phyloP scores from a whole-genome alignment of 1,140 invertebrate species.

The Phymastichus coffea region DNA sequence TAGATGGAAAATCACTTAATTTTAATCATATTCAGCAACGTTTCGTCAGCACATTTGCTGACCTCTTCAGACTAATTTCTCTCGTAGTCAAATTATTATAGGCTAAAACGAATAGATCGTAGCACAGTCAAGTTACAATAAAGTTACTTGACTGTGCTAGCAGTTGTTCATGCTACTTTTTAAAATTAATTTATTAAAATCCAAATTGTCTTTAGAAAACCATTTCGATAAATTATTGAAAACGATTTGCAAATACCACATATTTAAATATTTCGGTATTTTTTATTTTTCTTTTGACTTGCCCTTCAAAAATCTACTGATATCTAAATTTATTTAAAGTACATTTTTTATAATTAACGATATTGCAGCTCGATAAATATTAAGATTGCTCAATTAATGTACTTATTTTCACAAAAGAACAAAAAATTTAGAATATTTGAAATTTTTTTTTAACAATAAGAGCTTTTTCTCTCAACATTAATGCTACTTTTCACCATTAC shows the following conservation, averaged over 20 bases:
- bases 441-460: background rate
- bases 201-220: background rate
- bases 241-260: slow-evolving; percentile 20
- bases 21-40: too few species aligned
- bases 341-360: slow-evolving; percentile 6
- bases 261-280: slow-evolving; percentile 23
- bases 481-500: slow-evolving; percentile 21
- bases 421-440: slow-evolving; percentile 11
- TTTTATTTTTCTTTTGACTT: slow-evolving; percentile 11
- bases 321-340: background rate
- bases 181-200: background rate
- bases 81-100: too few species aligned
- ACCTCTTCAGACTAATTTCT: too few species aligned
- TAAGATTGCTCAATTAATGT: slow-evolving; percentile 12
- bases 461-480: slow-evolving; percentile 3
- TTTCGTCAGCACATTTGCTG: too few species aligned
- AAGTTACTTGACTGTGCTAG: too few species aligned
- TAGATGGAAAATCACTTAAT: too few species aligned
- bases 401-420: background rate
- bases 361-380: slow-evolving; percentile 23
- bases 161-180: too few species aligned
- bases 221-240: background rate
- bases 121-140: too few species aligned
- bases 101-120: too few species aligned
- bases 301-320: slow-evolving; percentile 25